These are phyloP conservation scores for Aselliscus stoliczkanus DNA, from an alignment of 2,797 vertebrate genomes.

Conservation along the genomic window DNA sequence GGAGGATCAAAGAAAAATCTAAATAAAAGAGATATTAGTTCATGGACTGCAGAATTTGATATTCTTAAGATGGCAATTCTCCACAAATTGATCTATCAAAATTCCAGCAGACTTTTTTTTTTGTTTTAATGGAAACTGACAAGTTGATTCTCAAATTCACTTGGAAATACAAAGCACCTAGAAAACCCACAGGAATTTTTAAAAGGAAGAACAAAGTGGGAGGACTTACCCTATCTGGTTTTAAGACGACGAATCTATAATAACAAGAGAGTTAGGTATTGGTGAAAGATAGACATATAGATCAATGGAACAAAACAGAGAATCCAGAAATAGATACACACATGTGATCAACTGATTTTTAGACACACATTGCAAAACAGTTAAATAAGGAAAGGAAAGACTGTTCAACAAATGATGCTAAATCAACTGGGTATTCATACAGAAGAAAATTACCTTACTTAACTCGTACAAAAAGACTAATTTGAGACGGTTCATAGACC, in stretches of 20 bases:
- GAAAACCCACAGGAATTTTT: not conserved
- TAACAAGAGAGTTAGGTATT: not conserved
- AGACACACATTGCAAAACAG: not conserved
- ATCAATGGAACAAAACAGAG: not conserved
- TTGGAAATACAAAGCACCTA: not conserved
- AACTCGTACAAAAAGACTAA: not conserved
- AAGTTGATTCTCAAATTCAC: not conserved
- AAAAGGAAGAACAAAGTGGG: not conserved
- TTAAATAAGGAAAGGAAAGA: not conserved
- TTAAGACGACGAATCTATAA: not conserved
- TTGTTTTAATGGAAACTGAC: not conserved
- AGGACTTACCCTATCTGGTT: not conserved
- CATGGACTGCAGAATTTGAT: not conserved
- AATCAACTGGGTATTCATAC: not conserved
- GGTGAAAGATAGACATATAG: not conserved
- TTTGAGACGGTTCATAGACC: not conserved
- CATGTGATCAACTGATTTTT: not conserved
- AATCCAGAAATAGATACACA: not conserved
- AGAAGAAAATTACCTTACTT: not conserved
- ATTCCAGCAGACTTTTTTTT: not conserved
- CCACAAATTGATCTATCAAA: slow-evolving; percentile 3
- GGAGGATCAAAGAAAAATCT: not conserved
- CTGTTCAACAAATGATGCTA: not conserved
- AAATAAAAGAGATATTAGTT: not conserved
- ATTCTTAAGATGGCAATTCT: not conserved